Conservation (phyloP, 2,888 invertebrate species). For the Unio delphinus region DNA sequence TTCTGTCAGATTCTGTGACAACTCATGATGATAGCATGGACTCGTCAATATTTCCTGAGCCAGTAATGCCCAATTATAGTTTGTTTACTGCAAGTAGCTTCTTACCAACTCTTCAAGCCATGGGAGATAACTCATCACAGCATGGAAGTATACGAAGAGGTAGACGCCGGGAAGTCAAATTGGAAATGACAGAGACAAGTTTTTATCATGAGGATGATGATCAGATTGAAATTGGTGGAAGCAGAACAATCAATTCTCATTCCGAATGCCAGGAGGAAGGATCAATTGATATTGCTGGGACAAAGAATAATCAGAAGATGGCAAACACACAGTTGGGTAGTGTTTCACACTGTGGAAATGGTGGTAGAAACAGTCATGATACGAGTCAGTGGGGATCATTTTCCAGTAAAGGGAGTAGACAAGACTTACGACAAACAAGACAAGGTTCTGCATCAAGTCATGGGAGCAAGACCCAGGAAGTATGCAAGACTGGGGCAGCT, state of each 20-base stretch:
- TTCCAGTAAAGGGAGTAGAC: slow-evolving; percentile 15
- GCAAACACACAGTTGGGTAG: slow-evolving; percentile 24
- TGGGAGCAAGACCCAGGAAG: slow-evolving; percentile 24
- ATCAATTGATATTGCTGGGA: slow-evolving; percentile 15
- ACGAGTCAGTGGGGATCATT: slow-evolving; percentile 25
- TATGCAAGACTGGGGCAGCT: slow-evolving; percentile 15
- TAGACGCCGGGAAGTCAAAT: slow-evolving; percentile 30
- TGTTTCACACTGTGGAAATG: slow-evolving; percentile 10
- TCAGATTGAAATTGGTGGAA: slow-evolving; percentile 34
- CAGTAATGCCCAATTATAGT: slow-evolving; percentile 47
- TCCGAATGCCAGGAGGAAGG: slow-evolving; percentile 30
- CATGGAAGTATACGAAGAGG: slow-evolving; percentile 35
- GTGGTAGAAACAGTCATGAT: slow-evolving; percentile 11
- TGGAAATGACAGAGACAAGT: slow-evolving; percentile 44
- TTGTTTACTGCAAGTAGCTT: slow-evolving; percentile 51
- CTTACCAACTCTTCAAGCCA: slow-evolving; percentile 13
- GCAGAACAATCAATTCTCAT: slow-evolving; percentile 22
- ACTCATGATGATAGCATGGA: slow-evolving; percentile 39
- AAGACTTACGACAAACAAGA: slow-evolving; percentile 1
- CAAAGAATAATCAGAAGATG: slow-evolving; percentile 27
- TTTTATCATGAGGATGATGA: slow-evolving; percentile 42
- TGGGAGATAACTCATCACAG: slow-evolving; percentile 26
- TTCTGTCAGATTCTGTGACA: slow-evolving; percentile 28
- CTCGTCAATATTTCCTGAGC: slow-evolving; percentile 32
- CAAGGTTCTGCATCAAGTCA: slow-evolving; percentile 33